Evolutionary conservation across 2,888 invertebrate genomes (phyloP).

Genomic region (Cosmia pyralina): DNA sequence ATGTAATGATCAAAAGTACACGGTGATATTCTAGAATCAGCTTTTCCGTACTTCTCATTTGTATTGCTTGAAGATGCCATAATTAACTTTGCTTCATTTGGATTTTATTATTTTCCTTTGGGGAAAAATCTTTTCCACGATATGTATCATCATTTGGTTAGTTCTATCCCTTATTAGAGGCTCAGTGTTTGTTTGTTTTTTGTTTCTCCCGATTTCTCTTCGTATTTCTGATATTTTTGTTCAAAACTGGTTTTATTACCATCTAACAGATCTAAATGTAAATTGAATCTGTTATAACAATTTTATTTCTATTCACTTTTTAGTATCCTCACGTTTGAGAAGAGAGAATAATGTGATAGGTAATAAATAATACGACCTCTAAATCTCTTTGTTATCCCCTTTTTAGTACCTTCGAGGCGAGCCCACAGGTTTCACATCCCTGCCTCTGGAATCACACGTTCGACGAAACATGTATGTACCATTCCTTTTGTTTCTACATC

Average conservation of each 20-base stretch:
- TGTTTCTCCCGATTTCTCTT: background rate
- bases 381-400: slow-evolving; percentile 49
- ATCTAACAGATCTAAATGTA: background rate
- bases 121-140: slow-evolving; percentile 13
- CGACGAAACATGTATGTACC: background rate
- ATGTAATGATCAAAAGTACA: background rate
- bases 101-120: slow-evolving; percentile 12
- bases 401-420: slow-evolving; percentile 29
- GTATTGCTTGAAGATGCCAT: slow-evolving; percentile 11
- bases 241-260: slow-evolving; percentile 2
- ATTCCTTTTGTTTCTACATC: slow-evolving; percentile 15
- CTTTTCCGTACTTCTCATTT: background rate
- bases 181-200: too few relatives aligned
- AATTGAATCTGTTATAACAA: slow-evolving; percentile 12
- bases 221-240: background rate
- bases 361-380: slow-evolving; percentile 50
- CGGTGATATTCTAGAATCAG: background rate
- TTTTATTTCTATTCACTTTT: slow-evolving; percentile 53
- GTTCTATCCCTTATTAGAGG: background rate
- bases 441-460: slow-evolving; percentile 14
- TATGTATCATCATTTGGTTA: slow-evolving; percentile 15
- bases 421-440: slow-evolving; percentile 8
- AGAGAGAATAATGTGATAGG: slow-evolving; percentile 45
- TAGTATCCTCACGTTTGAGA: slow-evolving; percentile 27
- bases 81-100: slow-evolving; percentile 36